Base-by-base conservation (phyloP, 1,140 invertebrate genomes). In the Brachionus calyciflorus region DNA sequence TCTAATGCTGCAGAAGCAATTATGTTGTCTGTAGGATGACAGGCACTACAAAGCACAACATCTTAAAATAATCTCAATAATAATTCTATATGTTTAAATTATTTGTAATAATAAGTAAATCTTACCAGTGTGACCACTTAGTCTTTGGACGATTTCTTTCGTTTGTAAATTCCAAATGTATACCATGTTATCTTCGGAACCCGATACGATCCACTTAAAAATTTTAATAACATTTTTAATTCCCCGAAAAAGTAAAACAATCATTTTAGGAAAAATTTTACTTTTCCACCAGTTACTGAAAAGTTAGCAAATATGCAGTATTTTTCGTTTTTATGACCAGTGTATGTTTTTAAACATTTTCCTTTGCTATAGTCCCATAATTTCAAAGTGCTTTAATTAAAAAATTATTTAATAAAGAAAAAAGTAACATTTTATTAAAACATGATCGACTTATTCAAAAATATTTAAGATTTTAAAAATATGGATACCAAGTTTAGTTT, bases 261-360 rank as follows among this genome's bases (percentile, higher is more conserved):
- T 53, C 3, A 60, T 44, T 78, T 77, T 55, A 77, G 19, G 57
- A 73, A 26, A 81, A 80, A 28, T 79, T 82, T 84, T 84, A 93
- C 93, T 89, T 98, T 99, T 84, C 96, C 96, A 77, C 96, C 97
- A 51, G 97, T 99, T 3, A 99, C 95, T 65, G 96, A 99, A 84
- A 99, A 99, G 86, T 99, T 99, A 24, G 97, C 96, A 87, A 99
- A 99, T 84, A 99, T 96, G 84, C 97, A 99, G 86, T 98, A 99
- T 84, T 99, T 99, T 86, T 98, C 94, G 87, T 99, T 99, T 84
- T 92, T 93, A 84, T 99, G 97, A 0, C 96, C 96, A 0, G 91
- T 92, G 80, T 99, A 99, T 0, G 93, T 96, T 87, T 99, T 99
- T 17, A 99, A 86, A 85, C 94, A 97, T 84, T 89, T 89, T 79